Conservation (phyloP, 2,113 vertebrate genomes). For the Indicator indicator region DNA sequence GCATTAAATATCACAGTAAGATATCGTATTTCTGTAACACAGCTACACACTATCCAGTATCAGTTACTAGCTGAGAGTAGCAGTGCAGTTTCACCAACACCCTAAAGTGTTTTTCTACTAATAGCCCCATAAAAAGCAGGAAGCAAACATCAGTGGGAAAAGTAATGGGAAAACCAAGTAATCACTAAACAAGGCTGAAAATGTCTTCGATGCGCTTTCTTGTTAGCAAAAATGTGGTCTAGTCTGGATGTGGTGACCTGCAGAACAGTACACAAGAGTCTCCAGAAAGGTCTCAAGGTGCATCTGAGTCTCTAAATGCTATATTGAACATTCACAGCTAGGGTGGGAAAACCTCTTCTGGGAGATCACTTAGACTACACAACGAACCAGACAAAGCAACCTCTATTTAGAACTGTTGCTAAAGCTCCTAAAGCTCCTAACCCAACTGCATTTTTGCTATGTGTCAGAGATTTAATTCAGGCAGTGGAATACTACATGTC, state of each 20-base stretch:
- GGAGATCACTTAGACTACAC: background rate
- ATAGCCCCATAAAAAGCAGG: background rate
- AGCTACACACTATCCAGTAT: background rate
- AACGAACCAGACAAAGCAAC: background rate
- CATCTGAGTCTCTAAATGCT: background rate
- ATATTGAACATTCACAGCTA: background rate
- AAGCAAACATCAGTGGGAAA: background rate
- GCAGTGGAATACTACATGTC: background rate
- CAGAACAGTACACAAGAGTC: background rate
- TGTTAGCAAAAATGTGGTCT: background rate
- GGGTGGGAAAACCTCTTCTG: background rate
- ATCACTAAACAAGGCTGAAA: background rate
- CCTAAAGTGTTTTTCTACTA: background rate
- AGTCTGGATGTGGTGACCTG: background rate
- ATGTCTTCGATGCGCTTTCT: background rate
- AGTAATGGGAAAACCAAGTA: background rate
- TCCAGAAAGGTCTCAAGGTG: background rate
- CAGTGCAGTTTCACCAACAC: background rate
- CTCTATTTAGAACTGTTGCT: background rate
- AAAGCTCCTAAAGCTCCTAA: background rate
- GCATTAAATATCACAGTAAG: background rate
- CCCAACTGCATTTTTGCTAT: background rate
- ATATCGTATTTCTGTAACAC: background rate
- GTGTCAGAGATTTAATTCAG: background rate
- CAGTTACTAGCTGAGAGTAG: background rate